Evolutionary conservation across 2,113 vertebrate genomes (phyloP).

Genomic region (Kryptolebias marmoratus): DNA sequence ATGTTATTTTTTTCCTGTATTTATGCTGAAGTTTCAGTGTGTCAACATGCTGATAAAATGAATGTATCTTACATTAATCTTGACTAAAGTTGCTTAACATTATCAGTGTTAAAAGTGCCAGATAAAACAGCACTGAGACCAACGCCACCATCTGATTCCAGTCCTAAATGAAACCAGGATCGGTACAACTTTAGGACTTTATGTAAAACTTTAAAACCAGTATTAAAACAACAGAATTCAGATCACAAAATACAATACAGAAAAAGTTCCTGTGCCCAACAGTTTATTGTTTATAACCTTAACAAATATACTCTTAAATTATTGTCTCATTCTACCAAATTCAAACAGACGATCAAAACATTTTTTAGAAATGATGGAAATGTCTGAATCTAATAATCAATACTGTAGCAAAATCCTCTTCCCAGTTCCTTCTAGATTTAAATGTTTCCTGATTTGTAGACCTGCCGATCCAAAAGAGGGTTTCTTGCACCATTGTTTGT

Average conservation of each 20-base stretch:
- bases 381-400: too few relatives aligned
- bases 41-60: conserved; percentile 25
- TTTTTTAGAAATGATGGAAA: too few relatives aligned
- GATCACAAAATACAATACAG: too few relatives aligned
- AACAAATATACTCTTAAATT: neutral
- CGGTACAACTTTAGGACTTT: neutral
- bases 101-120: conserved; percentile 7
- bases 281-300: too few relatives aligned
- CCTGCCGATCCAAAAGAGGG: neutral
- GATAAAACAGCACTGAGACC: too few relatives aligned
- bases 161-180: too few relatives aligned
- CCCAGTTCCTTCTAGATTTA: neutral
- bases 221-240: too few relatives aligned
- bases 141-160: neutral
- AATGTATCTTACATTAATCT: conserved; percentile 46
- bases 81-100: conserved; percentile 15
- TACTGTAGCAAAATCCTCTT: too few relatives aligned
- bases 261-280: too few relatives aligned
- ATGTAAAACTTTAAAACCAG: neutral
- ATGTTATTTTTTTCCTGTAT: conserved; percentile 16
- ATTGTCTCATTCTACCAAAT: neutral
- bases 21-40: conserved; percentile 11
- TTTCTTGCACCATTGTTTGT: neutral
- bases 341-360: neutral
- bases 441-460: neutral